A percentile compares a stretch with the other conserved stretches of the same genome.
Evolutionary conservation across 2,113 vertebrate genomes (phyloP).

Genomic region (Pygoscelis antarcticus): DNA sequence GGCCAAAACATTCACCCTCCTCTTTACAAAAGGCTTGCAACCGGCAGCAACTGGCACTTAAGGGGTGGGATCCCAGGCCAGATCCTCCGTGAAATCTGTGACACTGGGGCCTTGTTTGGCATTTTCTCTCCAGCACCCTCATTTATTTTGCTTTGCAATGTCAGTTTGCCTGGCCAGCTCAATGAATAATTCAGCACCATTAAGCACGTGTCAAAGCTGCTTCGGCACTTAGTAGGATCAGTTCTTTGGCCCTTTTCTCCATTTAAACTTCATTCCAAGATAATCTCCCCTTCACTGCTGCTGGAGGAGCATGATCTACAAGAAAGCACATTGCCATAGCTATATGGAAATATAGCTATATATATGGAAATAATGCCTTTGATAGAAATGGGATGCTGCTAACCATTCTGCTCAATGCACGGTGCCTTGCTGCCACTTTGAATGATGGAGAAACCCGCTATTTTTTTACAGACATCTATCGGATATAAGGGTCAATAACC

Average conservation of each 20-base stretch:
- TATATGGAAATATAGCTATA: constrained; percentile 22
- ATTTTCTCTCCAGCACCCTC: neutral
- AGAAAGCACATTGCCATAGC: neutral
- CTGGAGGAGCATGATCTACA: neutral
- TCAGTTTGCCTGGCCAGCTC: neutral
- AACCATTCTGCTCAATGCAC: neutral
- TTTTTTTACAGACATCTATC: neutral
- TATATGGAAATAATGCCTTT: constrained; percentile 39
- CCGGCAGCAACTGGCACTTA: neutral
- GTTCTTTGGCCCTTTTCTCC: neutral
- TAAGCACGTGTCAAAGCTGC: neutral
- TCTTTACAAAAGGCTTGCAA: neutral
- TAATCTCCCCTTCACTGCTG: neutral
- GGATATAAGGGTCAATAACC: neutral
- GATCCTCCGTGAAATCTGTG: neutral
- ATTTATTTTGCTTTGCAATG: neutral
- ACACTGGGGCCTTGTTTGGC: neutral
- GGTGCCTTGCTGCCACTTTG: neutral
- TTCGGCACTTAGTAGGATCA: neutral
- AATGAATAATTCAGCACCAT: constrained; percentile 52
- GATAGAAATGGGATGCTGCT: neutral
- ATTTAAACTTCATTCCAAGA: neutral
- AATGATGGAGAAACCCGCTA: neutral
- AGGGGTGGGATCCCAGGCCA: neutral
- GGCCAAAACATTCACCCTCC: neutral